Base-by-base conservation (phyloP, 2,888 invertebrate species). In the Troilus luridus region DNA sequence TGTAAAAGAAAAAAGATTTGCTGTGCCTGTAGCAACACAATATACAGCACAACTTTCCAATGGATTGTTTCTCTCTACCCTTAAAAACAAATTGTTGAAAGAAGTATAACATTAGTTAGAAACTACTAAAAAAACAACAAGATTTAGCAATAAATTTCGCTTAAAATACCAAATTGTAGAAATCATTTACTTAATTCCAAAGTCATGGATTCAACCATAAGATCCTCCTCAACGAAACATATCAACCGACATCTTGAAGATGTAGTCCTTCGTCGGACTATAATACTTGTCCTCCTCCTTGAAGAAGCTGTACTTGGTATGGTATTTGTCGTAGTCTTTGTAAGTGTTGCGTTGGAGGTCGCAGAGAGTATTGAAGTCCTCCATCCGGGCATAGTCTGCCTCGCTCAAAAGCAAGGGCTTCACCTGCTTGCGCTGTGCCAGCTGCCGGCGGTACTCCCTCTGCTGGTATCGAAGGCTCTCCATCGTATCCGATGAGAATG, bases 291-390 rank as follows among this genome's bases (percentile, higher is more conserved):
- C 56, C 56, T 85, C 56, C 85, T 85, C 21, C n/a, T 85, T 58
- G 56, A 85, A 85, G 56, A 56, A 85, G n/a, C 11, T 12, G 56
- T 85, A 85, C 85, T 85, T 85, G 56, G n/a, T 58, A 9, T 56
- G 85, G 21, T 19, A 85, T 56, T 85, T 85, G n/a, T 85, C 85
- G 56, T 85, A 85, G 85, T 85, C 85, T 1, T 56, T 85, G 56
- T 85, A 85, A 0, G 56, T 58, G 85, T n/a, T n/a, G 7, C 85
- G 54, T 7, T 85, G 85, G 5, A 17, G 12, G 10, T 85, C 85
- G 56, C 85, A 85, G 11, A 85, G 21, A 3, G 17, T 85, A n/a
- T n/a, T 85, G 54, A 85, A 85, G n/a, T 85, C 56, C 85, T 85
- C 85, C 56, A 85, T 85, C n/a, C 85, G 7, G 6, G 56, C 85